Conservation (phyloP, 2,888 invertebrate species). For the Uropetala carovei region DNA sequence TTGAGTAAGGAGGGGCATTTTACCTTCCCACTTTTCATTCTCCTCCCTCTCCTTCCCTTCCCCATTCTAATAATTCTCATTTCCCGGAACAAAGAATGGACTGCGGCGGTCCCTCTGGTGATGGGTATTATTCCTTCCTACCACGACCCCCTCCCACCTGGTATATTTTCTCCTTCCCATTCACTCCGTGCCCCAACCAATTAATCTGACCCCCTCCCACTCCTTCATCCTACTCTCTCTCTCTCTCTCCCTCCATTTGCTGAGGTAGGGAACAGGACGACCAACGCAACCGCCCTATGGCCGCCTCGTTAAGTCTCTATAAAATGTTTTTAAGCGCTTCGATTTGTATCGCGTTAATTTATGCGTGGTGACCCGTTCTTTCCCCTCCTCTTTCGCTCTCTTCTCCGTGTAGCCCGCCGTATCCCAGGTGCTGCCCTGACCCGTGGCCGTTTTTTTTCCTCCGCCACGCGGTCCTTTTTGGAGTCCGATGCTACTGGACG, state of each 20-base stretch:
- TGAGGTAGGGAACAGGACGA: background rate
- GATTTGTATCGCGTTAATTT: conserved; percentile 35
- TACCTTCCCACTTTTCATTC: background rate
- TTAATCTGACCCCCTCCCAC: conserved; percentile 1
- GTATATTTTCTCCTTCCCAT: background rate
- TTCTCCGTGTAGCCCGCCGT: background rate
- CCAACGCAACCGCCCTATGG: conserved; percentile 21
- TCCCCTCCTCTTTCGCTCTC: background rate
- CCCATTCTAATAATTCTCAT: background rate
- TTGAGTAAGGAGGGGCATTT: conserved; percentile 8
- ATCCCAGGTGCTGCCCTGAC: conserved; percentile 31
- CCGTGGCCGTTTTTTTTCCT: conserved; percentile 4
- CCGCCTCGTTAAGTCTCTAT: conserved; percentile 32
- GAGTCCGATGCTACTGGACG: background rate
- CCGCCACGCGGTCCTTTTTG: background rate
- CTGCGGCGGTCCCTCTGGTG: conserved; percentile 1
- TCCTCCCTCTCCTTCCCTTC: background rate
- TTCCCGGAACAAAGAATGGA: conserved; percentile 34
- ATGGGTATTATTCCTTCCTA: conserved; percentile 20
- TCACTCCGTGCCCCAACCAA: background rate
- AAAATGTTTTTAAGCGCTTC: conserved; percentile 27
- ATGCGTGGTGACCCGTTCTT: background rate
- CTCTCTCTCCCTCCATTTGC: background rate
- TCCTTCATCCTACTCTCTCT: too few species aligned
- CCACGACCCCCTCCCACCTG: conserved; percentile 5